These are phyloP conservation scores for Peromyscus attwateri DNA, from an alignment of 2,797 vertebrate species.

Conservation along the genomic window DNA sequence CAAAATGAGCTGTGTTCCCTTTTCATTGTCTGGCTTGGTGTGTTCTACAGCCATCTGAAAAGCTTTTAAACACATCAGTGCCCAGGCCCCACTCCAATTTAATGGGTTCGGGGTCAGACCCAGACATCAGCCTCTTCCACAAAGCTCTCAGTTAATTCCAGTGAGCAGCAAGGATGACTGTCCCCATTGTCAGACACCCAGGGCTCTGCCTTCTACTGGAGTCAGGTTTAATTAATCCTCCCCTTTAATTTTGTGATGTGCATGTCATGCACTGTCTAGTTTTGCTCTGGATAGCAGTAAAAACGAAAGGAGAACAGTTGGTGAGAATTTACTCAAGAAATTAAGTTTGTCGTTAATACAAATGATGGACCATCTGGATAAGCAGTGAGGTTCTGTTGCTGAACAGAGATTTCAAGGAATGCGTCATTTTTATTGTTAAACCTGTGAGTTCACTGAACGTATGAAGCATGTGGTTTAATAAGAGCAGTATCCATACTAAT, in stretches of 20 bases:
- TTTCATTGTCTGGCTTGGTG: not conserved
- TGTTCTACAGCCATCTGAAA: constrained; percentile 10
- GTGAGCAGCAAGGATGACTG: not conserved
- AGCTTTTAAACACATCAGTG: not conserved
- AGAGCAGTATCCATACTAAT: constrained; percentile 34
- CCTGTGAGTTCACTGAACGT: constrained; percentile 41
- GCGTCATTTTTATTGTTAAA: constrained; percentile 73
- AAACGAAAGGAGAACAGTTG: constrained; percentile 80
- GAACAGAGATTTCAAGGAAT: constrained; percentile 60
- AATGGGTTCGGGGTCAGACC: constrained; percentile 54
- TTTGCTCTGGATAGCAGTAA: constrained; percentile 74
- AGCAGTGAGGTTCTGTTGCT: constrained; percentile 50
- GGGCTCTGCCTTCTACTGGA: constrained; percentile 10
- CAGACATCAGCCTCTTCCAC: not conserved
- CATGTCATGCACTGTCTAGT: constrained; percentile 64
- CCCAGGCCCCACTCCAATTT: not conserved
- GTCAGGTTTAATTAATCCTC: constrained; percentile 63
- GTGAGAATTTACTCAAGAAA: constrained; percentile 81
- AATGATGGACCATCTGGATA: constrained; percentile 78
- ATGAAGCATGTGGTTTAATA: constrained; percentile 61
- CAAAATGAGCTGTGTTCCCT: not conserved
- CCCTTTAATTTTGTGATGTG: constrained; percentile 57
- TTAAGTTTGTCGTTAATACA: constrained; percentile 80
- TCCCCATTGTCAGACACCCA: not conserved
- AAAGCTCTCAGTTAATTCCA: not conserved